These are phyloP conservation scores for Hybos culiciformis DNA, from an alignment of 2,888 invertebrate genomes.

Conservation along the genomic window DNA sequence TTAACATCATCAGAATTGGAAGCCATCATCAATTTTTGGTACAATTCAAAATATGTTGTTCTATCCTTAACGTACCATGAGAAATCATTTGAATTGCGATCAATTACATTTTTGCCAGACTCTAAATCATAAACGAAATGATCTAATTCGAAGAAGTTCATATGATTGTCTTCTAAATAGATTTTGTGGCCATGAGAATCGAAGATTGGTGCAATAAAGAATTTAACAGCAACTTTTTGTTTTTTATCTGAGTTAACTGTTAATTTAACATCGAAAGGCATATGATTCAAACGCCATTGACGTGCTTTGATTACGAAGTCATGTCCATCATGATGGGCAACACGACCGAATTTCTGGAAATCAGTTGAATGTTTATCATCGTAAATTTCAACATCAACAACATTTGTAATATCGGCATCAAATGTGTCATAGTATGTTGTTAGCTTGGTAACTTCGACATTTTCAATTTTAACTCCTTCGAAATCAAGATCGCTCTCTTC, in stretches of 20 bases:
- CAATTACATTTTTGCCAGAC: conserved; percentile 40
- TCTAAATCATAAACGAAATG: conserved; percentile 48
- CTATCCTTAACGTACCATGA: conserved; percentile 51
- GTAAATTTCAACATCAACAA: conserved; percentile 34
- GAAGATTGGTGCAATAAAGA: conserved; percentile 58
- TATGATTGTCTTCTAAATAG: conserved; percentile 45
- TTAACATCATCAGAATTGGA: conserved; percentile 35
- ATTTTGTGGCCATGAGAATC: conserved; percentile 41
- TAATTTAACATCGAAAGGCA: conserved; percentile 46
- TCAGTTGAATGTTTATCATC: conserved; percentile 27
- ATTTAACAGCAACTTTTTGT: conserved; percentile 47
- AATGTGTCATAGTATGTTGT: conserved; percentile 56
- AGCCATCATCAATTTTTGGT: conserved; percentile 38
- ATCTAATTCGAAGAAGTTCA: conserved; percentile 53
- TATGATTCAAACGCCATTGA: conserved; percentile 50
- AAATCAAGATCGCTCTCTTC: conserved; percentile 45
- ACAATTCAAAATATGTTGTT: conserved; percentile 34
- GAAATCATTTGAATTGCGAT: conserved; percentile 49
- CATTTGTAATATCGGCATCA: conserved; percentile 44
- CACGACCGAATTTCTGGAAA: conserved; percentile 25
- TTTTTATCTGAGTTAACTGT: conserved; percentile 44
- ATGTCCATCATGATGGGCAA: conserved; percentile 23
- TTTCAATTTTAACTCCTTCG: conserved; percentile 50
- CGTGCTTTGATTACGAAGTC: conserved; percentile 42
- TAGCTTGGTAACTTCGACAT: conserved; percentile 48